phyloP scores from a whole-genome alignment of 1,140 invertebrate species.

The Protaetia brevitarsis region DNA sequence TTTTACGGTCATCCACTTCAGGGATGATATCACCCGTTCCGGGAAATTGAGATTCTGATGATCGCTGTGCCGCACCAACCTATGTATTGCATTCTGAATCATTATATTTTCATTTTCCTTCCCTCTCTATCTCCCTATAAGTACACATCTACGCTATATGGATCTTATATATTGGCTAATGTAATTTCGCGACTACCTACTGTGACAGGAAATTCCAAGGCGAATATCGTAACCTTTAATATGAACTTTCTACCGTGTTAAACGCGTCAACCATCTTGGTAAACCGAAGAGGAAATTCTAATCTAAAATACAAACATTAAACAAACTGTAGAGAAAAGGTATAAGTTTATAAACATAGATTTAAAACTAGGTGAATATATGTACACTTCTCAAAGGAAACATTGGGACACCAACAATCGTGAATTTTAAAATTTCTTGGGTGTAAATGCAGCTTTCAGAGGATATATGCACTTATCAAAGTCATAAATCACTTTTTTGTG shows the following conservation, averaged over 20 bases:
- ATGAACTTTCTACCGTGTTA: not conserved
- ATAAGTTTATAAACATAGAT: no score
- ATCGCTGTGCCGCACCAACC: not conserved
- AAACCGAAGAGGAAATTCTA: not conserved
- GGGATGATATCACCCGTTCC: slow-evolving; percentile 4
- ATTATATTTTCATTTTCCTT: slow-evolving; percentile 2
- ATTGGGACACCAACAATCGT: no score
- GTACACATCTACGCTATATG: not conserved
- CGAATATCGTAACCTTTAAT: not conserved
- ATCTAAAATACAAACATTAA: no score
- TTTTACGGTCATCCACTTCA: not conserved
- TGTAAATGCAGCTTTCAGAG: no score
- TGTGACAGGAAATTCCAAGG: slow-evolving; percentile 1
- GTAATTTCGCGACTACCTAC: not conserved
- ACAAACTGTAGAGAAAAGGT: no score
- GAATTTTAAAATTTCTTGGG: no score
- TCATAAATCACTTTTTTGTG: no score
- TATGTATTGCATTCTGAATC: not conserved
- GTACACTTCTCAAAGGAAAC: no score
- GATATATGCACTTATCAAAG: no score
- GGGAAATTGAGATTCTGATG: slow-evolving; percentile 5
- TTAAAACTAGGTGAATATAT: no score
- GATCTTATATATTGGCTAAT: not conserved
- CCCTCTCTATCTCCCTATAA: not conserved
- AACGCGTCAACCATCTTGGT: no score